phyloP scores from a whole-genome alignment of 2,113 vertebrate species.

The Crotalus tigris region DNA sequence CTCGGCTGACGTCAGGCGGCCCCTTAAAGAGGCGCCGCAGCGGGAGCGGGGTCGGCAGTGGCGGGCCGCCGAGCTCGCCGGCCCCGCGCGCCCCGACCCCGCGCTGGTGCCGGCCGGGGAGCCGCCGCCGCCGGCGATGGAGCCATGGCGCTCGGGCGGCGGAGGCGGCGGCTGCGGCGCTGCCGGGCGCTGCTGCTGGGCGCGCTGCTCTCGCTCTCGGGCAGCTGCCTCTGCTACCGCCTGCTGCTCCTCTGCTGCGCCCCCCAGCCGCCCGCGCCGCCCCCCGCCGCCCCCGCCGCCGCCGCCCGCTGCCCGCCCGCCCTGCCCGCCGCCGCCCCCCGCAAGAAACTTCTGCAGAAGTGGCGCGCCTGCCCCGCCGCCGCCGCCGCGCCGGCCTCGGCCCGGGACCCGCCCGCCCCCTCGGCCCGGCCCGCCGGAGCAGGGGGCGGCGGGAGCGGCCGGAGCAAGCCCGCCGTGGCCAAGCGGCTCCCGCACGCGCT shows the following conservation, averaged over 20 bases:
- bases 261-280: slow-evolving; percentile 64
- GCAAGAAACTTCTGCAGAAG: slow-evolving; percentile 76
- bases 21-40: slow-evolving; percentile 75
- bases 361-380: slow-evolving; percentile 70
- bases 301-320: slow-evolving; percentile 36
- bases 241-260: slow-evolving; percentile 79
- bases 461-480: slow-evolving; percentile 31
- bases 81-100: slow-evolving; percentile 1
- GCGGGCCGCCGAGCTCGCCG: background rate
- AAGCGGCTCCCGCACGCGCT: slow-evolving; percentile 88
- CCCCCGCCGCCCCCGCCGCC: slow-evolving; percentile 31
- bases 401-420: slow-evolving; percentile 39
- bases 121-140: slow-evolving; percentile 68
- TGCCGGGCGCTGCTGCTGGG: slow-evolving; percentile 82
- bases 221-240: slow-evolving; percentile 85
- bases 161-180: slow-evolving; percentile 68
- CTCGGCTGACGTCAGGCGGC: slow-evolving; percentile 80
- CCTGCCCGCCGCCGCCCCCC: slow-evolving; percentile 18
- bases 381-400: slow-evolving; percentile 60
- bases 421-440: slow-evolving; percentile 57
- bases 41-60: slow-evolving; percentile 10
- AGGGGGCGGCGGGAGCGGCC: slow-evolving; percentile 4
- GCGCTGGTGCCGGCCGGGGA: slow-evolving; percentile 33
- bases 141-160: slow-evolving; percentile 89
- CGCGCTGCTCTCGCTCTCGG: slow-evolving; percentile 83